These are phyloP conservation scores for Salmo trutta DNA, from an alignment of 2,797 vertebrate species.

Conservation along the genomic window DNA sequence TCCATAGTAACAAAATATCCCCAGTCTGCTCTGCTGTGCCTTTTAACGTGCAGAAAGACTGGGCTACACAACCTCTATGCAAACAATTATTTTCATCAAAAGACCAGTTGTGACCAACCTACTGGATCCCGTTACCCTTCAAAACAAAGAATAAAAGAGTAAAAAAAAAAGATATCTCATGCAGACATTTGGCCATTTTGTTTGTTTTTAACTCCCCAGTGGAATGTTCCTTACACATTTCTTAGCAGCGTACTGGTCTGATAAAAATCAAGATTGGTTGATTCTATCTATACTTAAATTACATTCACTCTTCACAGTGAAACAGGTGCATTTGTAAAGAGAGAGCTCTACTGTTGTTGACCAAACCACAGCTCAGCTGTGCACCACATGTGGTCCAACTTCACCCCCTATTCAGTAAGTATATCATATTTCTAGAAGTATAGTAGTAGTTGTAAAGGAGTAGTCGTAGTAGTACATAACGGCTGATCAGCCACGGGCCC, in stretches of 20 bases:
- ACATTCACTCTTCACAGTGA: constrained; percentile 97
- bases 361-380: constrained; percentile 91
- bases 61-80: constrained; percentile 23
- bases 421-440: neutral
- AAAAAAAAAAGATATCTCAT: constrained; percentile 28
- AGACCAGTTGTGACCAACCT: neutral
- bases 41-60: constrained; percentile 9
- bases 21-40: constrained; percentile 14
- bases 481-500: constrained; percentile 79
- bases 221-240: constrained; percentile 93
- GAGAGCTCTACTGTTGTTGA: constrained; percentile 75
- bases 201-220: constrained; percentile 70
- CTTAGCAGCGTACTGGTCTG: constrained; percentile 88
- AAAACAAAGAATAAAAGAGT: constrained; percentile 22
- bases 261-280: constrained; percentile 73
- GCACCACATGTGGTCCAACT: constrained; percentile 83
- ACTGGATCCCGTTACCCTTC: constrained; percentile 35
- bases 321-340: constrained; percentile 85
- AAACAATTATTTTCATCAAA: too few relatives aligned
- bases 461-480: constrained; percentile 39
- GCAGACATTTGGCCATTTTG: constrained; percentile 63
- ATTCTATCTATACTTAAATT: constrained; percentile 76
- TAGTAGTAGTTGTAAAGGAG: constrained; percentile 34
- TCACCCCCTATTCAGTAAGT: constrained; percentile 75
- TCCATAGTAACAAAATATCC: constrained; percentile 10